These are phyloP conservation scores for Columba livia DNA, from an alignment of 2,113 vertebrate species.

Conservation along the genomic window DNA sequence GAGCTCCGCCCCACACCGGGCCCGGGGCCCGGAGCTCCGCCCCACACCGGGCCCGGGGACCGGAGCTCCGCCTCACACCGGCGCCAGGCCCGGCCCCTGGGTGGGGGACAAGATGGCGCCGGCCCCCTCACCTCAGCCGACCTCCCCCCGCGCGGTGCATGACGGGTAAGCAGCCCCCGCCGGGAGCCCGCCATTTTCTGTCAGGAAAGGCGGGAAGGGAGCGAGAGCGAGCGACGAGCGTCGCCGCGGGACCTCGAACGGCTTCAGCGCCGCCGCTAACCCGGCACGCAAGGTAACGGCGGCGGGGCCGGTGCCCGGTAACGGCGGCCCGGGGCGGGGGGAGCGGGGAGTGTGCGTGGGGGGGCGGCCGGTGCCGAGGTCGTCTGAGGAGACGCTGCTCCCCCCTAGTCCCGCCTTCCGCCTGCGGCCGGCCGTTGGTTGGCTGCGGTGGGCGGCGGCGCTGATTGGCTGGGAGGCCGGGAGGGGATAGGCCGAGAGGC, in stretches of 20 bases:
- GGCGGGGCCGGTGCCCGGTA: too few species aligned
- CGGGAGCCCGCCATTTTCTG: conserved; percentile 33
- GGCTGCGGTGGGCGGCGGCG: neutral
- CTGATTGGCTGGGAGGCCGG: neutral
- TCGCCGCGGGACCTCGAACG: neutral
- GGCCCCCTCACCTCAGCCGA: neutral
- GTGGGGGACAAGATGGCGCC: neutral
- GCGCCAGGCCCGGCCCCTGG: neutral
- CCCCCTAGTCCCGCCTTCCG: conserved; percentile 36
- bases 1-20: too few species aligned
- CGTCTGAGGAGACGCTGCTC: neutral
- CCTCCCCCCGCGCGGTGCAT: neutral
- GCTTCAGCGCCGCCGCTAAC: neutral
- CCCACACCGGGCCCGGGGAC: neutral
- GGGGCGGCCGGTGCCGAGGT: neutral
- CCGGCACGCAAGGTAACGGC: neutral
- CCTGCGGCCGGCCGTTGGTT: neutral
- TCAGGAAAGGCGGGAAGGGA: conserved; percentile 33
- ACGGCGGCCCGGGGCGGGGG: neutral
- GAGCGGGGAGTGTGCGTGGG: neutral
- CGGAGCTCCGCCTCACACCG: too few species aligned
- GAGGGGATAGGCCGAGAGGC: neutral
- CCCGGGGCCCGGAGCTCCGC: too few species aligned
- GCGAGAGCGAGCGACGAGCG: neutral
- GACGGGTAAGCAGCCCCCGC: neutral